phyloP scores from a whole-genome alignment of 2,797 vertebrate genomes.

The Scyliorhinus canicula region DNA sequence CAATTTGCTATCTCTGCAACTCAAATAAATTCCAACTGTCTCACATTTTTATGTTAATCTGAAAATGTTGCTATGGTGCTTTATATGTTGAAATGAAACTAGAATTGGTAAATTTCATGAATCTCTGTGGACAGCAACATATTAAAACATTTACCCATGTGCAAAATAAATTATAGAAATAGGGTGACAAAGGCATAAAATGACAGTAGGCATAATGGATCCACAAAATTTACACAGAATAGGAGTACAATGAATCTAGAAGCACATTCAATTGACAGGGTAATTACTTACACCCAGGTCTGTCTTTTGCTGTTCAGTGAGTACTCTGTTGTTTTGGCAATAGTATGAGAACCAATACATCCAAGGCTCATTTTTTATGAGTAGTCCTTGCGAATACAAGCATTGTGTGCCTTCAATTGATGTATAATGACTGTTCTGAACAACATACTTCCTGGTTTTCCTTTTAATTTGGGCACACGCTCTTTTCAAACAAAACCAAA shows the following conservation, averaged over 20 bases:
- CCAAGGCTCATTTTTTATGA: conserved; percentile 38
- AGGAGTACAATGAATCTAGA: conserved; percentile 37
- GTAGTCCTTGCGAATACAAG: conserved; percentile 19
- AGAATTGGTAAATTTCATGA: conserved; percentile 33
- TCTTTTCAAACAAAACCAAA: conserved; percentile 1
- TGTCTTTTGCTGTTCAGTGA: conserved; percentile 39
- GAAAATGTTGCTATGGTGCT: not conserved
- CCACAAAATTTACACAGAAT: conserved; percentile 39
- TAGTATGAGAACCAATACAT: conserved; percentile 28
- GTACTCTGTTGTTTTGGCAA: conserved; percentile 38
- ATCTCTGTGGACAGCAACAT: conserved; percentile 31
- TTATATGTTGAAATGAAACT: conserved; percentile 32
- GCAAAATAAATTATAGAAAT: conserved; percentile 39
- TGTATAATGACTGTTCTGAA: conserved; percentile 10
- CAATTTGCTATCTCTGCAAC: conserved; percentile 14
- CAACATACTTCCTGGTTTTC: not conserved
- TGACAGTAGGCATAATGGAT: conserved; percentile 39
- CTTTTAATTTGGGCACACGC: not conserved
- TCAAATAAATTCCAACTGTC: not conserved
- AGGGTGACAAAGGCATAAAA: conserved; percentile 37
- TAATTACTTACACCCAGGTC: conserved; percentile 37
- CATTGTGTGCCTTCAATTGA: conserved; percentile 33
- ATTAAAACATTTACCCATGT: conserved; percentile 38
- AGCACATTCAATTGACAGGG: conserved; percentile 39
- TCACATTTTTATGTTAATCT: conserved; percentile 33